Evolutionary conservation across 2,888 invertebrate species (phyloP), one percentile per base, ranked within the genome.

Genomic region (Scaptomyza polygonia): DNA sequence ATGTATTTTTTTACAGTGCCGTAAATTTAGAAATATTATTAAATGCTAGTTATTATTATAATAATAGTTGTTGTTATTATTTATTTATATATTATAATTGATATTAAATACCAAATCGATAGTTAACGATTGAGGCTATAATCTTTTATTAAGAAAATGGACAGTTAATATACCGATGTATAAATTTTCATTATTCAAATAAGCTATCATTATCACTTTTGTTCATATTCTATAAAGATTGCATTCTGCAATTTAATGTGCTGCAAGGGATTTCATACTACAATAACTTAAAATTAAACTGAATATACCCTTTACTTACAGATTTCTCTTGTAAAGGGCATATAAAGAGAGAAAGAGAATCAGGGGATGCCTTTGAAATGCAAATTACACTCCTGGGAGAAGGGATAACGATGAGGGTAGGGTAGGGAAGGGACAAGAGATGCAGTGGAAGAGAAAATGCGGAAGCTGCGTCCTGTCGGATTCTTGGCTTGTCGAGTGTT

Each of bases 401-500:
- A 21, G 45, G 18, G 18, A 14, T 16, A 16, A 25, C 16, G 32
- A 5, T n/a, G 39, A 34, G n/a, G 40, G 11, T 9, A 18, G 8
- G 45, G 30, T 3, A 18, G 32, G 18, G 30, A 6, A 32, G 18
- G 18, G n/a, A 48, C n/a, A 48, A 48, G 18, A 18, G 9, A 51
- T 73, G 73, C 79, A 74, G 68, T 51, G 67, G 75, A 53, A 66
- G 57, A 56, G 66, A 82, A 75, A 77, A 86, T 73, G 63, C 81
- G 88, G 81, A 88, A 82, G 78, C 81, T 81, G 83, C 64, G 61
- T 75, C 39, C 67, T 77, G 81, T 81, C 57, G 79, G 83, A 66
- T 87, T 85, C 64, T 82, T 87, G 88, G 88, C 75, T 73, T 83
- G 72, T 88, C 80, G 80, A 88, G 81, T 86, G 88, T 76, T 81